phyloP scores from a whole-genome alignment of 2,797 vertebrate species.

The Parambassis ranga region DNA sequence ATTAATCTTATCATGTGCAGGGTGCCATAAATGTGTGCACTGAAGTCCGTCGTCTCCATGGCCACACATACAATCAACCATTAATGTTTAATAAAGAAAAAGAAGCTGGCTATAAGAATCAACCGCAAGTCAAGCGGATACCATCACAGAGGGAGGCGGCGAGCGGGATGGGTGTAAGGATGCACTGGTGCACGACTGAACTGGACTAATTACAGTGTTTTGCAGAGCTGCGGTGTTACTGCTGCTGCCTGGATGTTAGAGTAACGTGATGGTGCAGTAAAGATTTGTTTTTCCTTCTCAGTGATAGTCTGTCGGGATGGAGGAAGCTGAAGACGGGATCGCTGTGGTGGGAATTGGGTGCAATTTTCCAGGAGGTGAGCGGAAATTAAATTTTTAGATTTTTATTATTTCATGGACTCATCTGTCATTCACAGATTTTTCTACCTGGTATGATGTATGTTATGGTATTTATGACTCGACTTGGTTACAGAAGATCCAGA shows the following conservation, averaged over 20 bases:
- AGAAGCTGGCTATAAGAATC: constrained; percentile 54
- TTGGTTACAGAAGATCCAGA: too few relatives aligned
- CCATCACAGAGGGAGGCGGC: constrained; percentile 23
- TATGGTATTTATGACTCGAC: neutral
- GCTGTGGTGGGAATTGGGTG: constrained; percentile 88
- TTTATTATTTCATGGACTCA: neutral
- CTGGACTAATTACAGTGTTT: constrained; percentile 9
- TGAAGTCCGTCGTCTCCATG: constrained; percentile 69
- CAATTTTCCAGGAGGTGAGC: constrained; percentile 82
- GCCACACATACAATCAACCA: constrained; percentile 52
- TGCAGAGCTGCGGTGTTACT: neutral
- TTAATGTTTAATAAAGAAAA: constrained; percentile 69
- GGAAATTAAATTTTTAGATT: neutral
- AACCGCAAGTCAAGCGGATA: constrained; percentile 27
- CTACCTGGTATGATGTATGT: neutral
- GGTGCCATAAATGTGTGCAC: constrained; percentile 60
- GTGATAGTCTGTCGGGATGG: constrained; percentile 61
- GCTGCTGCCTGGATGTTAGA: neutral
- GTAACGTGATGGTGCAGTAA: neutral
- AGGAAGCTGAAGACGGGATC: constrained; percentile 69
- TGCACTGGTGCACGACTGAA: constrained; percentile 9
- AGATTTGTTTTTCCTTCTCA: constrained; percentile 14
- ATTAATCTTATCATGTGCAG: constrained; percentile 51
- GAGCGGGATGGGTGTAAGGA: constrained; percentile 26
- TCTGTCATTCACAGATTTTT: neutral